Evolutionary conservation across 2,113 vertebrate genomes (phyloP), one percentile per base, ranked within the genome.

Genomic region (Podarcis cretensis): DNA sequence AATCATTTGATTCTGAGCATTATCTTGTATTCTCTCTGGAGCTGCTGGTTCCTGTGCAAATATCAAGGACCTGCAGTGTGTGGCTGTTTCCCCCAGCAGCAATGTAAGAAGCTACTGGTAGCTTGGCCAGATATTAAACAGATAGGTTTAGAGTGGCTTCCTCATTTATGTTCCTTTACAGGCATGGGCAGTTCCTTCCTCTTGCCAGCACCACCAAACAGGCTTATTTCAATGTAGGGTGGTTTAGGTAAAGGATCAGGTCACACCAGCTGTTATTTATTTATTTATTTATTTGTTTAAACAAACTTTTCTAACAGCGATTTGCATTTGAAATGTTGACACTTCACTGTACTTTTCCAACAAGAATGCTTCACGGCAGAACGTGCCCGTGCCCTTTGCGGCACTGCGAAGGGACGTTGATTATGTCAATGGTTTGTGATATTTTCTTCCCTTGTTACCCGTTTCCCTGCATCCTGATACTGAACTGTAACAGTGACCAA

Each of bases 231-330:
- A 21, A 35, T 35, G 23, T 75, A 83, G 30, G 13, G 43, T 43
- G 43, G 27, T 77, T 76, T 23, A 43, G 23, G 37, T 37, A 40
- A 37, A 73, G 18, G 13, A 0, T 54, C 32, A 63, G 30, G 6
- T 13, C 30, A 1, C n/a, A 35, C 27, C 74, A 14, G 5, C 30
- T 5, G 23, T 59, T 59, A 20, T 75, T 75, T 37, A 75, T 75
- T 37, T 75, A 37, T 85, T 63, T 63, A 75, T 81, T 86, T 68
- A 79, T 79, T 86, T 68, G 68, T 79, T 79, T 79, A 54, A 32
- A 32, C 4, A 73, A 43, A 30, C 32, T 73, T 40, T 59, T 27
- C 8, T 40, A 18, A 63, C 54, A 27, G 2, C 8, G 48, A 54
- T 5, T 69, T 57, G 30, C n/a, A 40, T 74, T 59, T 71, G 57